phyloP scores from a whole-genome alignment of 2,113 vertebrate species.

The Pantherophis guttatus region DNA sequence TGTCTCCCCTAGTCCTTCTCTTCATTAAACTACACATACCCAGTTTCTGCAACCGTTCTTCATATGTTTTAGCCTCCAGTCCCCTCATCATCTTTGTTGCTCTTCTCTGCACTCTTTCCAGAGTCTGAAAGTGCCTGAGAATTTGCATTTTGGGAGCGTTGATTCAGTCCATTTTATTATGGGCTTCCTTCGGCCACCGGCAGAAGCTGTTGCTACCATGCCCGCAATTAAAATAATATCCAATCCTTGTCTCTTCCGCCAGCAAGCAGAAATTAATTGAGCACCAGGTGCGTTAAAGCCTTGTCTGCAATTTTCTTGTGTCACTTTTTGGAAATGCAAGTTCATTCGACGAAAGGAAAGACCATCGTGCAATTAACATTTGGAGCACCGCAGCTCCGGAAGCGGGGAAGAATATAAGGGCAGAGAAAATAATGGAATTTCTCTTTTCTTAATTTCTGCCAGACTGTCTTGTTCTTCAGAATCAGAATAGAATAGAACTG shows the following conservation, averaged over 20 bases:
- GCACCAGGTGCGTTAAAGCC: background rate
- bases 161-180: background rate
- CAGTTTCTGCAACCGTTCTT: too few relatives aligned
- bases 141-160: background rate
- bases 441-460: constrained; percentile 53
- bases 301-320: background rate
- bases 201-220: background rate
- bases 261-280: background rate
- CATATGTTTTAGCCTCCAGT: background rate
- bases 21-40: too few relatives aligned
- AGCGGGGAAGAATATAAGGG: constrained; percentile 42
- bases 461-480: constrained; percentile 42
- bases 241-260: background rate
- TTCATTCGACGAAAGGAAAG: constrained; percentile 22
- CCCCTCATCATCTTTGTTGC: background rate
- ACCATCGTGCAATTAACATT: constrained; percentile 63
- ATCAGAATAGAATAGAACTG: too few relatives aligned
- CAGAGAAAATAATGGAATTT: constrained; percentile 66
- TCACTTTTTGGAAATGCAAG: constrained; percentile 50
- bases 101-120: background rate
- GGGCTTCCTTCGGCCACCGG: background rate
- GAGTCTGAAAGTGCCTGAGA: background rate
- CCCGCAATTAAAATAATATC: background rate
- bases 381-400: constrained; percentile 44
- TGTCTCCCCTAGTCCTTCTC: too few relatives aligned